Conservation (phyloP, 2,888 invertebrate genomes). For the Tipula lateralis region DNA sequence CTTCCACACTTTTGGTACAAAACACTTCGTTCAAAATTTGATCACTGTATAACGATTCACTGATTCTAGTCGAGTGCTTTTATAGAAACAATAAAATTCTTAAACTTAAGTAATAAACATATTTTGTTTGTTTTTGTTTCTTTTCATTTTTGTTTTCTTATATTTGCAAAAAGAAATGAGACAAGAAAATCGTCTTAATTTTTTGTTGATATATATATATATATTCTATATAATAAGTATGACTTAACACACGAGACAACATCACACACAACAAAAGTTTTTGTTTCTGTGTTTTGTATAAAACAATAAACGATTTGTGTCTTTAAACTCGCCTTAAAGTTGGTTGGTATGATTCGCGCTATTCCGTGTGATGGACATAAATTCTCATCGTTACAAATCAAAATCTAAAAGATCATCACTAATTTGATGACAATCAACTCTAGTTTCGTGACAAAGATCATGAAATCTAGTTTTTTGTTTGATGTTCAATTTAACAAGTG, state of each 20-base stretch:
- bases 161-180: not conserved
- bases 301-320: not conserved
- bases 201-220: not conserved
- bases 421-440: not conserved
- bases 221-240: not conserved
- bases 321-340: not conserved
- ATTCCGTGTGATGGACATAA: not conserved
- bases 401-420: not conserved
- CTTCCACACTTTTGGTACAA: not conserved
- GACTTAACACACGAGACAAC: not conserved
- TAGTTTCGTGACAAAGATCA: too few relatives aligned
- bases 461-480: too few relatives aligned
- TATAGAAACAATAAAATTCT: slow-evolving; percentile 11
- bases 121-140: not conserved
- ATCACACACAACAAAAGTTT: not conserved
- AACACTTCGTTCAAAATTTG: not conserved
- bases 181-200: not conserved
- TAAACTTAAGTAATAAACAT: not conserved
- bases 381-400: not conserved
- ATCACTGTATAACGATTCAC: not conserved
- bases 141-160: not conserved
- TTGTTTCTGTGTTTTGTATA: not conserved
- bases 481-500: too few relatives aligned
- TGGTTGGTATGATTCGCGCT: not conserved
- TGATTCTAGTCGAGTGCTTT: not conserved